Evolutionary conservation across 2,797 vertebrate genomes (phyloP), one percentile per base, ranked within the genome.

Genomic region (Peromyscus nudipes): DNA sequence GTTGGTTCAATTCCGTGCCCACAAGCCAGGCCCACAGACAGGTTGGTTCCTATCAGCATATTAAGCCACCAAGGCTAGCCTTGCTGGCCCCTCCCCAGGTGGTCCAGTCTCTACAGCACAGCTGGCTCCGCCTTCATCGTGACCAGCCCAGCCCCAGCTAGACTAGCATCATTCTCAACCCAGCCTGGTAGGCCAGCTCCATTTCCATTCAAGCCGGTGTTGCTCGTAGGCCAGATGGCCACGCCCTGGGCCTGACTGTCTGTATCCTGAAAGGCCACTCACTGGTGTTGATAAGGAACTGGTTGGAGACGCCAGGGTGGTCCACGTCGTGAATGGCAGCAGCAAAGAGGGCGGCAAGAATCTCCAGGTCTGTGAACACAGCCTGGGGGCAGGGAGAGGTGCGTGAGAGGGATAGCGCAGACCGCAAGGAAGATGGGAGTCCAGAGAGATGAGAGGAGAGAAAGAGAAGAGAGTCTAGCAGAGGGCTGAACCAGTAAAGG

Each of bases 281-380:
- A 99, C 99, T 99, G 96, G 99, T 99, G 98, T 99, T 99, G 98
- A 99, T 99, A 97, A 99, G 99, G 98, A 99, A 99, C 98, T 99
- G 99, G 98, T 99, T 99, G 97, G 99, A 99, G 96, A 99, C 99
- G 80, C 99, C 99, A 62, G 99, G 99, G 98, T 99, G 99, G 98
- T 99, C 99, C 94, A 99, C 99, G 71, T 99, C 99, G 46, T 99
- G 99, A 95, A 99, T 99, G 98, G 99, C 99, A 79, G 99, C 99
- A 37, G 99, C 99, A 95, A 99, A 99, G 97, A 99, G 98, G 3
- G 99, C 99, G 43, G 99, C 99, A 71, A 99, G 98, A 92, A 99
- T 99, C 98, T 99, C 99, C 96, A 99, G 98, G 98, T 99, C 99
- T 2, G 99, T 99, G 98, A 99, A 99, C 91, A 99, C 99, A 73